A percentile compares a stretch with the other conserved stretches of the same genome.
Evolutionary conservation across 2,888 invertebrate genomes (phyloP).

Genomic region (Drosophila melanosoma): DNA sequence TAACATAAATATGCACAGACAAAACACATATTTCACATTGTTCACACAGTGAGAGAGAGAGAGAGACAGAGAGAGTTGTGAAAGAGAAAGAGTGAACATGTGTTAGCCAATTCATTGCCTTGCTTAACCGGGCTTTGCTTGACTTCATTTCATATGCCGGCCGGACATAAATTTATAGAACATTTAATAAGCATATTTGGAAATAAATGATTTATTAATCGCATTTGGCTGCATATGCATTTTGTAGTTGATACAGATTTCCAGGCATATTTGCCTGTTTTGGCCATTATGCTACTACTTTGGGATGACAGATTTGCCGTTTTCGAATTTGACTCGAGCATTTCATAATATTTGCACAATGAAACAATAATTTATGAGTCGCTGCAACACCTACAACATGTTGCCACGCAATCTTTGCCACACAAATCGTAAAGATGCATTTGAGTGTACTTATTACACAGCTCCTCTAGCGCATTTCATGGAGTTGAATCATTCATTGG

Average conservation of each 20-base stretch:
- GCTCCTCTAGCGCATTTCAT: not conserved
- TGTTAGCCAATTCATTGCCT: constrained; percentile 40
- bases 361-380: constrained; percentile 38
- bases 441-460: not conserved
- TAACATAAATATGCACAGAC: constrained; percentile 4
- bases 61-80: not conserved
- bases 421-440: not conserved
- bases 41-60: not conserved
- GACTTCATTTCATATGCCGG: constrained; percentile 53
- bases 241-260: constrained; percentile 20
- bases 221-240: constrained; percentile 28
- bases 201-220: constrained; percentile 68
- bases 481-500: not conserved
- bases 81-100: not conserved
- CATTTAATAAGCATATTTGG: constrained; percentile 74
- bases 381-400: constrained; percentile 23
- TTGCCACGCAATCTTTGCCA: not conserved
- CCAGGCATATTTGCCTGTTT: constrained; percentile 35
- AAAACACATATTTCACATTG: not conserved
- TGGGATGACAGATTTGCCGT: constrained; percentile 15
- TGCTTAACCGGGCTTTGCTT: constrained; percentile 44
- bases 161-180: constrained; percentile 72
- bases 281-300: not conserved
- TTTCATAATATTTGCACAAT: constrained; percentile 35
- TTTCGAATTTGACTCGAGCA: constrained; percentile 26